Base-by-base conservation (phyloP, 2,888 invertebrate genomes). In the Pristionchus mayeri region DNA sequence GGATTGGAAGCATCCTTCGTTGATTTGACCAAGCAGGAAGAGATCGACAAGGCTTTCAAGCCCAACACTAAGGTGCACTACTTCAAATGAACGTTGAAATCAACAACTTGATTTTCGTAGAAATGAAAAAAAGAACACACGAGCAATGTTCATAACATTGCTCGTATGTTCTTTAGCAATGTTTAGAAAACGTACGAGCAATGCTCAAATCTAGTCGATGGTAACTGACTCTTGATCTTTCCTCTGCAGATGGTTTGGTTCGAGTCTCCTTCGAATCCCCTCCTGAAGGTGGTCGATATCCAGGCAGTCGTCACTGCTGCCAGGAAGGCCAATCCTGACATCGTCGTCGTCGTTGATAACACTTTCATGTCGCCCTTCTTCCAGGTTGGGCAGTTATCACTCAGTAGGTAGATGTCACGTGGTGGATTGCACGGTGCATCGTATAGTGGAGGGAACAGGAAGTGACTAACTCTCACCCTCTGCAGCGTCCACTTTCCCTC, bases 211-310 rank as follows among this genome's bases (percentile, higher is more conserved):
- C n/a, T n/a, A n/a, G n/a, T n/a, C n/a, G n/a, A n/a, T n/a, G n/a
- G n/a, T n/a, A n/a, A n/a, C n/a, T n/a, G n/a, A n/a, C n/a, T n/a
- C n/a, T n/a, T n/a, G n/a, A n/a, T n/a, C n/a, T n/a, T n/a, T n/a
- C n/a, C 16, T 44, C 85, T 88, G 44, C 89, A 94, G 94, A 93
- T 95, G 93, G 94, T 98, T 60, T 98, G 98, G 98, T 93, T 98
- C 86, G 98, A 98, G 94, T 96, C 96, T 0, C 98, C 98, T 0
- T 97, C 98, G n/a, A 98, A 98, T 94, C 98, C 98, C 0, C 94
- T 96, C 16, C 93, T 98, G 89, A 97, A 97, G 94, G 95, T 98
- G n/a, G 48, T 78, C 30, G 98, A 98, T 93, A 96, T 98, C 84
- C 95, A 95, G 0, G 95, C 95, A 85, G 94, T 95, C 63, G 87